These are phyloP conservation scores for Nomia melanderi DNA, from an alignment of 1,140 invertebrate genomes.

Conservation along the genomic window DNA sequence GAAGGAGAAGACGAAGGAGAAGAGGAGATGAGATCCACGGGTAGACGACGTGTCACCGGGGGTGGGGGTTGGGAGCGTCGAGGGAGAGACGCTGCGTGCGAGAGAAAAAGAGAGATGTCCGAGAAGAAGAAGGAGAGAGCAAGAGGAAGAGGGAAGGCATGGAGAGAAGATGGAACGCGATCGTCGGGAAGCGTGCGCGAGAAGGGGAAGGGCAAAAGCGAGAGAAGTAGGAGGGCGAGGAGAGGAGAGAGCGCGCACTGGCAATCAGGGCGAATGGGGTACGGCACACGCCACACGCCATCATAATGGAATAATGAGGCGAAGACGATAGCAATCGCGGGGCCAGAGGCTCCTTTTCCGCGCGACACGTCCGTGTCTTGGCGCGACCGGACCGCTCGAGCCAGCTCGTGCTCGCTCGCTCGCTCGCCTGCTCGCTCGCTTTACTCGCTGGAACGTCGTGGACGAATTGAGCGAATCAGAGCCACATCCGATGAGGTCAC, in stretches of 20 bases:
- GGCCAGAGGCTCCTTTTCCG: conserved; percentile 71
- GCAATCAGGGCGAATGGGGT: conserved; percentile 68
- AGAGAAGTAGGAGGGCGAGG: not conserved
- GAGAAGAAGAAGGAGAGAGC: conserved; percentile 17
- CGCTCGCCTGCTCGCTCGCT: too few relatives aligned
- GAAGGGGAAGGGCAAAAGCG: too few relatives aligned
- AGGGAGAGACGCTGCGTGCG: not conserved
- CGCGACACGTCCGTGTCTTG: conserved; percentile 67
- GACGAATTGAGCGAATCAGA: conserved; percentile 80
- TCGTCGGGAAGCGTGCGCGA: not conserved
- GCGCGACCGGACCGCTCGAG: conserved; percentile 26
- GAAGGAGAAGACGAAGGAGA: conserved; percentile 13
- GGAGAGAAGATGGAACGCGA: not conserved
- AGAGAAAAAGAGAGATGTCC: too few relatives aligned
- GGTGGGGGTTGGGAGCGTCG: not conserved
- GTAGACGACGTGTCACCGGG: conserved; percentile 39
- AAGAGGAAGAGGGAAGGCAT: not conserved
- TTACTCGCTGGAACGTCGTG: conserved; percentile 64
- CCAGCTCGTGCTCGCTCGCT: too few relatives aligned
- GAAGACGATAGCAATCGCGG: conserved; percentile 78
- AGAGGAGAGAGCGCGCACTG: conserved; percentile 41
- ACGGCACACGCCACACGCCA: conserved; percentile 80
- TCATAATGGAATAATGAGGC: conserved; percentile 80
- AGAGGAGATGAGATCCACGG: conserved; percentile 2
- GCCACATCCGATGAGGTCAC: conserved; percentile 80